Conservation (phyloP, 2,113 vertebrate genomes). For the Oxyruncus cristatus region DNA sequence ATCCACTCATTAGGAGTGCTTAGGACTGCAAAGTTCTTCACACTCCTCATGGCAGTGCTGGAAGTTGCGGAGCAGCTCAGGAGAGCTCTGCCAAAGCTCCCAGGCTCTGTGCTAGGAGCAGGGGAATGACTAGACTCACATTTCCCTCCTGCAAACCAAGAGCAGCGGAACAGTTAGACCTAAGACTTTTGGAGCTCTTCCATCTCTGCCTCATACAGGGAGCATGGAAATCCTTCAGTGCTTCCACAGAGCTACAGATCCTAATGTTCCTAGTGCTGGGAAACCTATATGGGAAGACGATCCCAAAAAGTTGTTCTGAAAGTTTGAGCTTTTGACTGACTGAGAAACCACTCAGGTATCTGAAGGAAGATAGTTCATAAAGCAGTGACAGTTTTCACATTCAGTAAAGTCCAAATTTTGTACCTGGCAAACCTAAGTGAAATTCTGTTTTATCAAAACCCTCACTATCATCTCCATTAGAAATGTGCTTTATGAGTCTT, state of each 20-base stretch:
- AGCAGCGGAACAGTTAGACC: background rate
- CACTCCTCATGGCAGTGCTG: rapidly evolving
- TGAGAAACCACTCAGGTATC: background rate
- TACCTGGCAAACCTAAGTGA: background rate
- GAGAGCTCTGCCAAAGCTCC: background rate
- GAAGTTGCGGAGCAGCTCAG: background rate
- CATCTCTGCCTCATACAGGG: background rate
- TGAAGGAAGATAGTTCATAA: background rate
- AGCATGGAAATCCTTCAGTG: background rate
- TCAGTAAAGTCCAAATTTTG: background rate
- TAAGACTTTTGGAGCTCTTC: background rate
- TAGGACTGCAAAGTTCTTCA: background rate
- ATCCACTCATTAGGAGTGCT: rapidly evolving
- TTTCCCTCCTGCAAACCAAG: background rate
- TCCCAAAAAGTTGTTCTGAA: background rate
- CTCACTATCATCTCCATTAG: background rate
- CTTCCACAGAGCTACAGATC: background rate
- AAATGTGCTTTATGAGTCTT: background rate
- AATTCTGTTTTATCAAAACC: background rate
- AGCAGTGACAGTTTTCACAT: background rate
- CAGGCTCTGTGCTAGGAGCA: background rate
- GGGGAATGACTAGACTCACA: background rate
- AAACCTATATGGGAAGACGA: background rate
- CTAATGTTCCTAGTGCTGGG: rapidly evolving
- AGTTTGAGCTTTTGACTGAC: background rate